Percentiles rank a stretch among this genome's conserved stretches.
Evolutionary conservation across 2,888 invertebrate genomes (phyloP).

Genomic region (Meiosimyza decipiens): DNA sequence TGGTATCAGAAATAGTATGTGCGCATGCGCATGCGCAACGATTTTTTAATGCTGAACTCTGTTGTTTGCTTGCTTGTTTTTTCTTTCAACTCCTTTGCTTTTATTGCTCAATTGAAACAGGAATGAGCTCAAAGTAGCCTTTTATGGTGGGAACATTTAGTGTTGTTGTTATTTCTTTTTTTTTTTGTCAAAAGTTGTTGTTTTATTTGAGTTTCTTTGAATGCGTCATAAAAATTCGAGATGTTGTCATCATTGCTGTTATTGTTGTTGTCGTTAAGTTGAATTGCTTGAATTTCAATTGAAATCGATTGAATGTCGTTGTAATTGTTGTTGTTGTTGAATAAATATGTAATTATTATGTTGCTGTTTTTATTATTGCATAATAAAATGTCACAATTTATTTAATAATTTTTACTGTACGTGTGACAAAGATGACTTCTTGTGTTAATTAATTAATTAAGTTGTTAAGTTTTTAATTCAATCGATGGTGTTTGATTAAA

Average conservation of each 20-base stretch:
- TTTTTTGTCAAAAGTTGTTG: background rate
- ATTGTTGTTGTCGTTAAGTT: slow-evolving; percentile 9
- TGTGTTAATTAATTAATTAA: no score
- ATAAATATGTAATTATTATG: slow-evolving; percentile 1
- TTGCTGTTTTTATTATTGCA: background rate
- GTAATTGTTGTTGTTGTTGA: slow-evolving; percentile 5
- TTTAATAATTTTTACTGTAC: no score
- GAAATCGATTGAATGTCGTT: no score
- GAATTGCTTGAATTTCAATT: background rate
- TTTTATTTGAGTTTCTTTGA: background rate
- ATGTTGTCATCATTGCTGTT: background rate
- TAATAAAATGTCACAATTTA: no score
- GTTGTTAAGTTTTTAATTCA: no score
- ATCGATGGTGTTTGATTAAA: no score
- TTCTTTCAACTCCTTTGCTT: background rate
- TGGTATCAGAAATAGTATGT: no score
- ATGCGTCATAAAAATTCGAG: background rate
- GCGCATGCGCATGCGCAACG: background rate
- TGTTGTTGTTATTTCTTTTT: slow-evolving; percentile 13
- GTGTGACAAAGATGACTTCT: no score
- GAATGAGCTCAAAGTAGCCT: slow-evolving; percentile 8
- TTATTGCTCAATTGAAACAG: slow-evolving; percentile 13
- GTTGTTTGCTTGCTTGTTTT: background rate
- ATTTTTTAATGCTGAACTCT: background rate
- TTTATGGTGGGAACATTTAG: slow-evolving; percentile 13